These are phyloP conservation scores for Ceratina calcarata DNA, from an alignment of 1,140 invertebrate species.

Conservation along the genomic window DNA sequence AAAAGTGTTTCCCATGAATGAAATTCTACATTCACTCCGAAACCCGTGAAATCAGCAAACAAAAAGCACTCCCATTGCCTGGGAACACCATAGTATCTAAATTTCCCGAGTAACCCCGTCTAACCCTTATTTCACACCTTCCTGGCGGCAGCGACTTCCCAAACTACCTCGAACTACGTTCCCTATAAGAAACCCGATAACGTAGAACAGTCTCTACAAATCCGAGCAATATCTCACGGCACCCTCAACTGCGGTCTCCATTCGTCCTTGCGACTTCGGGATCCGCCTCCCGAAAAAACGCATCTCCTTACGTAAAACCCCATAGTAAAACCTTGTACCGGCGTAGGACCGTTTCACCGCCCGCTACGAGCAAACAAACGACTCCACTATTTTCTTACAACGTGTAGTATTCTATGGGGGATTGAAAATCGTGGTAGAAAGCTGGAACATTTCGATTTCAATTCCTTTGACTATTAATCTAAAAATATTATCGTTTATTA, in stretches of 20 bases:
- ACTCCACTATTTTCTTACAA: not conserved
- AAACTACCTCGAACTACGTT: not conserved
- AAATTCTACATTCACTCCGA: not conserved
- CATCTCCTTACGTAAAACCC: not conserved
- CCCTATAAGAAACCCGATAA: constrained; percentile 23
- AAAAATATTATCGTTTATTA: too few relatives aligned
- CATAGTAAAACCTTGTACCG: not conserved
- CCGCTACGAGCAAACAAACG: not conserved
- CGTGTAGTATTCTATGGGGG: too few relatives aligned
- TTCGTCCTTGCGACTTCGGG: not conserved
- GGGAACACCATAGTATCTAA: not conserved
- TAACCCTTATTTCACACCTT: constrained; percentile 18
- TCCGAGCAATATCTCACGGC: constrained; percentile 22
- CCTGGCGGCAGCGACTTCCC: not conserved
- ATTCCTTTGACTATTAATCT: too few relatives aligned
- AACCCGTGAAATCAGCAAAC: not conserved
- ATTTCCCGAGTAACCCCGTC: not conserved
- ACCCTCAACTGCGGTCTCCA: not conserved
- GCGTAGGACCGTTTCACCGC: not conserved
- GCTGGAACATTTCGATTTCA: too few relatives aligned
- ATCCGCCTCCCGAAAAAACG: constrained; percentile 1
- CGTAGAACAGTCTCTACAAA: constrained; percentile 6
- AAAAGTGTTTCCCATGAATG: too few relatives aligned
- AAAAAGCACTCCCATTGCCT: not conserved
- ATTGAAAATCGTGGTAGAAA: too few relatives aligned